phyloP scores from a whole-genome alignment of 2,888 invertebrate genomes.

The Deroplatys truncata region DNA sequence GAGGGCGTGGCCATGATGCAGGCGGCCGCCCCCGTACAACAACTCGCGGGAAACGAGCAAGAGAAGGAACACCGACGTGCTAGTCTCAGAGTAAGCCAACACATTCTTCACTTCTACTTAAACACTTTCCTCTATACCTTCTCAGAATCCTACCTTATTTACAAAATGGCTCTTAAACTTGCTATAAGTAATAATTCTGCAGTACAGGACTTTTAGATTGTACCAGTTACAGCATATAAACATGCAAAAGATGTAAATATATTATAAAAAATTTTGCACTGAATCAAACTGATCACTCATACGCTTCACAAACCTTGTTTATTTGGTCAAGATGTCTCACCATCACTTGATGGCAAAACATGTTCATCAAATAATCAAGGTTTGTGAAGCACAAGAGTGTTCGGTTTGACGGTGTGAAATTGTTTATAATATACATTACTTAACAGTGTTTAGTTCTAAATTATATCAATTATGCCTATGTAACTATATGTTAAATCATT shows the following conservation, averaged over 20 bases:
- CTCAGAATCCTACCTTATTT: neutral
- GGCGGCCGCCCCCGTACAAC: conserved; percentile 19
- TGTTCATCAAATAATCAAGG: no score
- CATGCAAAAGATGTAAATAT: neutral
- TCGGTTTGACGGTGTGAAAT: no score
- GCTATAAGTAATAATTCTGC: neutral
- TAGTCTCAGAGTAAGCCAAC: conserved; percentile 54
- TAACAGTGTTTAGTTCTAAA: no score
- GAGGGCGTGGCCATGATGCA: conserved; percentile 17
- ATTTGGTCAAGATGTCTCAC: no score
- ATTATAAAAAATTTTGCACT: no score
- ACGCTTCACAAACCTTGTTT: no score
- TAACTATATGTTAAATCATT: neutral
- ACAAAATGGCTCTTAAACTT: neutral
- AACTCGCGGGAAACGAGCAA: conserved; percentile 22
- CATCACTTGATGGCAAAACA: no score
- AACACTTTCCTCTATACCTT: neutral
- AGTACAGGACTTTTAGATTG: neutral
- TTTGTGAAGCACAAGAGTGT: no score
- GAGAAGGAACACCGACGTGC: conserved; percentile 51
- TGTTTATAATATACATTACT: no score
- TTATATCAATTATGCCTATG: no score
- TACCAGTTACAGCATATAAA: neutral
- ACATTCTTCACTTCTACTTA: conserved; percentile 24
- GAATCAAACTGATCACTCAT: no score